These are phyloP conservation scores for Patiria pectinifera DNA, from an alignment of 53 echinoderm and acorn worm species.

Conservation along the genomic window DNA sequence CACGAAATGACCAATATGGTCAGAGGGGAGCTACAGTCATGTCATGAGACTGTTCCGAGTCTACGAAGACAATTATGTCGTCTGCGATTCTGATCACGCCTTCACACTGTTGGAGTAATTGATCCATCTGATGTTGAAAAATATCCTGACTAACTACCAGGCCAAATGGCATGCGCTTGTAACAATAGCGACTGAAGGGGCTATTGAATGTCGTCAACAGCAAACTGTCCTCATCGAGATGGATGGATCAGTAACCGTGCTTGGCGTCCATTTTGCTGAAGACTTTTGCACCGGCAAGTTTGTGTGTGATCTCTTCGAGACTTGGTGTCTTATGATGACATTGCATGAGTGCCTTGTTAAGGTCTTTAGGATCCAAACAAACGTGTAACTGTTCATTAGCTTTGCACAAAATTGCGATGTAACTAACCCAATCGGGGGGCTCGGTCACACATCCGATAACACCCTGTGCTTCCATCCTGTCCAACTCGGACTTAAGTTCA, in stretches of 20 bases:
- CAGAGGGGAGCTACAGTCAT: conserved; percentile 42
- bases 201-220: conserved; percentile 57
- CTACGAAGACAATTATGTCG: background rate
- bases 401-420: conserved; percentile 57
- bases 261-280: conserved; percentile 75
- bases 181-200: conserved; percentile 68
- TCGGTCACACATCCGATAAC: conserved; percentile 73
- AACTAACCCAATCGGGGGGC: conserved; percentile 76
- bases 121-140: conserved; percentile 65
- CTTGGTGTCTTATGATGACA: conserved; percentile 71
- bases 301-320: conserved; percentile 64
- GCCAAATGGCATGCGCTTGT: conserved; percentile 58
- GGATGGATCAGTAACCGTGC: conserved; percentile 76
- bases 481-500: conserved; percentile 64
- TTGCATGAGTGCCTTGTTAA: conserved; percentile 59
- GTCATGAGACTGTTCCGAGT: conserved; percentile 24
- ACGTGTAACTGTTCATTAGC: conserved; percentile 67
- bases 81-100: conserved; percentile 64
- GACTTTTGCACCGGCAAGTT: conserved; percentile 57
- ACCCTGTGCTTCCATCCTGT: conserved; percentile 64
- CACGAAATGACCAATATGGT: conserved; percentile 62
- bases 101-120: conserved; percentile 16
- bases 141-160: conserved; percentile 69
- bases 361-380: conserved; percentile 72
- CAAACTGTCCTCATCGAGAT: conserved; percentile 53